These are phyloP conservation scores for Myotis findleyi DNA, from an alignment of 2,797 vertebrate species.

Conservation along the genomic window DNA sequence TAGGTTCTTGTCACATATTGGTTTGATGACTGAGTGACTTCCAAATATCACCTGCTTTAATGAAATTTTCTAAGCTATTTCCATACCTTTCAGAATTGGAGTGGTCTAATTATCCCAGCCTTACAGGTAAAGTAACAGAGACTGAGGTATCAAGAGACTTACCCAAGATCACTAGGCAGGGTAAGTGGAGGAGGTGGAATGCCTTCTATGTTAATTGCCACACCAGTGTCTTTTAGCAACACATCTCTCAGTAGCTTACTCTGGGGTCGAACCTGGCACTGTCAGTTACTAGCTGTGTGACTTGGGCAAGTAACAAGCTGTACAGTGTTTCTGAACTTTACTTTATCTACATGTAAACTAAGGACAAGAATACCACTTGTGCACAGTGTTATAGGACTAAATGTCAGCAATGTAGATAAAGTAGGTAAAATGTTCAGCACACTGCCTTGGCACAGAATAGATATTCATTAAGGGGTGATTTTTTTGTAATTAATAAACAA, in stretches of 20 bases:
- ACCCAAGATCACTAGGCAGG: neutral
- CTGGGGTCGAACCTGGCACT: neutral
- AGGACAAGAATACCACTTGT: neutral
- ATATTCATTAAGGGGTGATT: neutral
- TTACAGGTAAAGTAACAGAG: neutral
- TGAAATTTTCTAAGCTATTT: neutral
- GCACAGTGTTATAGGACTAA: neutral
- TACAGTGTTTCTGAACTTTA: neutral
- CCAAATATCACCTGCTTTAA: neutral
- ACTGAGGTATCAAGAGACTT: neutral
- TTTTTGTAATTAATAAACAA: neutral
- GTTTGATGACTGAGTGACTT: neutral
- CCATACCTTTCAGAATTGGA: neutral
- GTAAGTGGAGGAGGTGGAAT: neutral
- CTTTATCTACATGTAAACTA: neutral
- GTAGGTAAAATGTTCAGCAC: neutral
- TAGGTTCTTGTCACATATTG: neutral
- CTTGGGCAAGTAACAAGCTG: neutral
- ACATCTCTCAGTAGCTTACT: neutral
- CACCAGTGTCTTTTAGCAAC: neutral
- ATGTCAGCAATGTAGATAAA: neutral
- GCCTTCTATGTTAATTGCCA: neutral
- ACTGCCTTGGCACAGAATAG: neutral
- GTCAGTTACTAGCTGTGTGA: neutral
- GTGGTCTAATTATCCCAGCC: neutral